These are phyloP conservation scores for Acipenser ruthenus DNA, from an alignment of 2,797 vertebrate genomes.

Conservation along the genomic window DNA sequence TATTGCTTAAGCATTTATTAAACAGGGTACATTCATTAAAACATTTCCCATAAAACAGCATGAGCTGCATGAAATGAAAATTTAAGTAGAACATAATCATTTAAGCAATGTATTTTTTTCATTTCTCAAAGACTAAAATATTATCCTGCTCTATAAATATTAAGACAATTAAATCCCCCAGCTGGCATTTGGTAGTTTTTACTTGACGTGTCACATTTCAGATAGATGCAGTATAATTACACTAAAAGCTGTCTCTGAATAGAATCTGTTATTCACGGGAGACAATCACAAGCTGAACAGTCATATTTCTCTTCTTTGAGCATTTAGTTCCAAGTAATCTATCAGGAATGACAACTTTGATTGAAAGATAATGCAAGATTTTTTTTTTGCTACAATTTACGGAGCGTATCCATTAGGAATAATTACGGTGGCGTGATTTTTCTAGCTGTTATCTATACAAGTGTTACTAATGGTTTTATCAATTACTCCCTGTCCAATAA, in stretches of 20 bases:
- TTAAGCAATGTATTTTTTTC: neutral
- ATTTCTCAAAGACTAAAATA: neutral
- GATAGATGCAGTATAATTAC: conserved; percentile 7
- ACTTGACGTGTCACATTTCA: conserved; percentile 10
- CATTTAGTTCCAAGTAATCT: conserved; percentile 70
- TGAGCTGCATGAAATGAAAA: neutral
- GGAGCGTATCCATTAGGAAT: conserved; percentile 91
- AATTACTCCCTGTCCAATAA: conserved; percentile 85
- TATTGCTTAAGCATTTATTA: too few species aligned
- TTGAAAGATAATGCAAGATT: conserved; percentile 75
- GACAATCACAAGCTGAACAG: conserved; percentile 35
- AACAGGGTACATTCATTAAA: neutral
- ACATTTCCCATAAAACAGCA: too few species aligned
- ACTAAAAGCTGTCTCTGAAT: conserved; percentile 26
- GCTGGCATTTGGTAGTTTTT: conserved; percentile 14
- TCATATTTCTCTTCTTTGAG: conserved; percentile 44
- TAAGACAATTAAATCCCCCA: conserved; percentile 7
- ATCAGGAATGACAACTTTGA: conserved; percentile 74
- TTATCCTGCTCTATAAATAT: conserved; percentile 5
- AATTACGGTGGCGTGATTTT: conserved; percentile 91
- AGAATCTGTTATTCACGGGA: neutral
- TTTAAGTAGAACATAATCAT: neutral
- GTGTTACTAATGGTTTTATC: conserved; percentile 99
- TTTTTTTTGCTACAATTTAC: conserved; percentile 73
- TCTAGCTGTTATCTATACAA: conserved; percentile 95